These are phyloP conservation scores for Pipistrellus pipistrellus DNA, from an alignment of 2,797 vertebrate genomes.

Conservation along the genomic window DNA sequence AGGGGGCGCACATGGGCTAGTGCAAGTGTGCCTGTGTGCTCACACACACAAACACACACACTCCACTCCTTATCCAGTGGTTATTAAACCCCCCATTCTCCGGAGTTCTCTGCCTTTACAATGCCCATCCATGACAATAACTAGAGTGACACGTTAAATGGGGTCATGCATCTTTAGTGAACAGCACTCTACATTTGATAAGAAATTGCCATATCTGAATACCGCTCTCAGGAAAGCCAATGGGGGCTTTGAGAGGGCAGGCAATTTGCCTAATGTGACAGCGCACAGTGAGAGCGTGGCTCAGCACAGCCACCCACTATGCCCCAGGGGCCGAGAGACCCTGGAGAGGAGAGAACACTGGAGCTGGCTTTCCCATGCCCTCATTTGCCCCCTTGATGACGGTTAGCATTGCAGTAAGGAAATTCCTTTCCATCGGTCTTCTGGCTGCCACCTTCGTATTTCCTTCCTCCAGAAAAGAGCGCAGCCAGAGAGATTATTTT, in stretches of 20 bases:
- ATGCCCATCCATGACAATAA: background rate
- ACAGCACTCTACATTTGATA: background rate
- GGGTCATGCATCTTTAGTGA: background rate
- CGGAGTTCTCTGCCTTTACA: background rate
- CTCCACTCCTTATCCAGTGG: background rate
- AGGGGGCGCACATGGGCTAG: too few relatives aligned
- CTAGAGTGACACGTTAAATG: background rate
- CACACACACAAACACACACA: too few relatives aligned
- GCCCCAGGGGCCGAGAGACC: background rate
- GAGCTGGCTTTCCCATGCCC: background rate
- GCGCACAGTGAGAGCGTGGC: background rate
- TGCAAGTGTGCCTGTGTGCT: background rate
- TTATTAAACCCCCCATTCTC: background rate
- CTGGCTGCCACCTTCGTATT: conserved; percentile 17
- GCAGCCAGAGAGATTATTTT: conserved; percentile 72
- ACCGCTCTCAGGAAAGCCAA: too few relatives aligned
- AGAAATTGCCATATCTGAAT: background rate
- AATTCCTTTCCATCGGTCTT: conserved; percentile 46
- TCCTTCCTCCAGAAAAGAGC: conserved; percentile 68
- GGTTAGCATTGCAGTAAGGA: background rate
- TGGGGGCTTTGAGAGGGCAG: background rate
- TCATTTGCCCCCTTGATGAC: background rate
- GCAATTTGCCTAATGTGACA: background rate
- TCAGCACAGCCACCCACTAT: background rate
- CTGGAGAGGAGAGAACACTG: background rate